phyloP scores from a whole-genome alignment of 2,888 invertebrate species.

The Orchesella flavescens region DNA sequence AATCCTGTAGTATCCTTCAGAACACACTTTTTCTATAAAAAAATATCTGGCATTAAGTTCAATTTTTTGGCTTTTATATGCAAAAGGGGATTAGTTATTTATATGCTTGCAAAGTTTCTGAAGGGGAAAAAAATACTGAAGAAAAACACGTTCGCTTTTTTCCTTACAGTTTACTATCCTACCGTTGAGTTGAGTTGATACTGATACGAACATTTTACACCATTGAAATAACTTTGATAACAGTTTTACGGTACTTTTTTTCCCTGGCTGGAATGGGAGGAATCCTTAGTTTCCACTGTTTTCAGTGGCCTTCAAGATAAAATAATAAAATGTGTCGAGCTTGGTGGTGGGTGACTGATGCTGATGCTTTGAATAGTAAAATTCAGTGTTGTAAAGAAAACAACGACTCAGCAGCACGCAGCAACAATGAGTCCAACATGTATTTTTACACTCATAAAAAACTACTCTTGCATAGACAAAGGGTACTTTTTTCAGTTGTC shows the following conservation, averaged over 20 bases:
- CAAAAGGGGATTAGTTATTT: constrained; percentile 46
- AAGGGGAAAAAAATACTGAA: not conserved
- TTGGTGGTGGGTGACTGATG: too few species aligned
- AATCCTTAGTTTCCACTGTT: too few species aligned
- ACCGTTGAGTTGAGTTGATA: constrained; percentile 29
- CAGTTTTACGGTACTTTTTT: constrained; percentile 46
- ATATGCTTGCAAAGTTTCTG: constrained; percentile 23
- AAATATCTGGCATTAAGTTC: constrained; percentile 39
- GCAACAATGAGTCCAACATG: too few species aligned
- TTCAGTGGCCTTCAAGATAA: too few species aligned
- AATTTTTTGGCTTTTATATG: constrained; percentile 42
- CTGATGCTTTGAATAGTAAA: too few species aligned
- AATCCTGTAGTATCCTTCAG: too few species aligned
- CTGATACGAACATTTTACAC: constrained; percentile 39
- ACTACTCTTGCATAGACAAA: not conserved
- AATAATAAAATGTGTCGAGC: too few species aligned
- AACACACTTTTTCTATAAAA: constrained; percentile 3
- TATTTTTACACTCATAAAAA: too few species aligned
- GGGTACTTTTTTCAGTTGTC: not conserved
- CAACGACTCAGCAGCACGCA: too few species aligned
- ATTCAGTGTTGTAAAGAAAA: too few species aligned
- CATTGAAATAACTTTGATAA: constrained; percentile 42
- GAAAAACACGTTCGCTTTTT: not conserved
- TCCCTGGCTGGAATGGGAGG: too few species aligned
- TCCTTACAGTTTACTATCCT: constrained; percentile 16